Base-by-base conservation (phyloP, 30 jellyfish, hydroid and myxozoan species). In the Turritopsis dohrnii region DNA sequence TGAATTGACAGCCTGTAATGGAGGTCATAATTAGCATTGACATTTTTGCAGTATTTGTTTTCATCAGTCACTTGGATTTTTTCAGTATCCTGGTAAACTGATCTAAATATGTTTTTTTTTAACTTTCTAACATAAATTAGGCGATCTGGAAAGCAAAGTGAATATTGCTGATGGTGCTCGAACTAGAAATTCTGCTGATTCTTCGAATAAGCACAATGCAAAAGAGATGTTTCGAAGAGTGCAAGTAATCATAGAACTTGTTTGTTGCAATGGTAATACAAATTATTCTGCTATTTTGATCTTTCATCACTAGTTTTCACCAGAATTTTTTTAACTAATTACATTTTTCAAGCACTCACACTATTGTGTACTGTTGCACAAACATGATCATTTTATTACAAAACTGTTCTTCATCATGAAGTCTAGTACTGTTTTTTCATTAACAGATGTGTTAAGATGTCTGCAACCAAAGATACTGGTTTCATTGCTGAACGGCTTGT, bases 221-320 rank as follows among this genome's bases (percentile, higher is more conserved):
- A 74, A 29, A 74, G 52, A 9, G n/a, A 74, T 74, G 83, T 41
- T 74, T 21, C 24, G 24, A 22, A 74, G 41, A 23, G 83, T 74
- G 65, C 52, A 74, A 29, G 83, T 74, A 27, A 26, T 74, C 41
- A 71, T 74, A 16, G 83, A 74, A 26, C 28, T 74, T 74, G 83
- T 74, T 18, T 74, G 83, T 29, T 29, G 65, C 53, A 0, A 74
- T 23, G 83, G 83, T 74, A 74, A 23, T 23, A 4, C 0, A 74
- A n/a, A 16, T 7, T 41, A 41, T 3, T 3, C 13, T 5, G 60
- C 13, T 41, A 41, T 41, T 41, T 3, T 41, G 60, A n/a, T n/a
- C n/a, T 21, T 16, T 21, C 72, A 54, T 54, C 21, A 21, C 19
- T 21, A 54, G 72, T 21, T 54, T 54, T 54, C 21, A 16, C 21